These are phyloP conservation scores for Xiphorhynchus elegans DNA, from an alignment of 2,113 vertebrate genomes.

Conservation along the genomic window DNA sequence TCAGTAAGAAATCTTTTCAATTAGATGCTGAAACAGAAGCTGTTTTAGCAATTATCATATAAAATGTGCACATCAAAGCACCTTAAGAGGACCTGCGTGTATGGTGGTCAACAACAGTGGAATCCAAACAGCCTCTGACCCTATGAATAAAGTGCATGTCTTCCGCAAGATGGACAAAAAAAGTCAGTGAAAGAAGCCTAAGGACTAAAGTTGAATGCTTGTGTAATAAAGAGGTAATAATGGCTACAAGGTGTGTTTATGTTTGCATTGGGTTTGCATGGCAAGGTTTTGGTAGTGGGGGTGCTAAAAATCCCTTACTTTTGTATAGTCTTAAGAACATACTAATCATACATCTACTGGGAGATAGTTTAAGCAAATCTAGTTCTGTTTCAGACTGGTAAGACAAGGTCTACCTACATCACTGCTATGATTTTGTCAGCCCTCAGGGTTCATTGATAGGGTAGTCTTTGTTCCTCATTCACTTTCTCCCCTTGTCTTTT, in stretches of 20 bases:
- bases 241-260: neutral
- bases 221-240: neutral
- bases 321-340: neutral
- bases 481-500: neutral
- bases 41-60: neutral
- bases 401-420: neutral
- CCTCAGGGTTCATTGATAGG: rapidly evolving
- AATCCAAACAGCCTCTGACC: neutral
- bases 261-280: neutral
- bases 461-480: neutral
- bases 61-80: neutral
- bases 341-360: neutral
- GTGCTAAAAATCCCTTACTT: neutral
- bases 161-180: neutral
- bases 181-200: neutral
- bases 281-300: neutral
- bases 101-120: neutral
- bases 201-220: neutral
- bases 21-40: neutral
- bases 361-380: neutral
- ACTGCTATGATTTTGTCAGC: neutral
- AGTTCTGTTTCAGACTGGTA: neutral
- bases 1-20: neutral
- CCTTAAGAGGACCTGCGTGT: neutral
- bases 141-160: neutral